These are phyloP conservation scores for Trimorus sp. DNA, from an alignment of 2,888 invertebrate species.

Conservation along the genomic window DNA sequence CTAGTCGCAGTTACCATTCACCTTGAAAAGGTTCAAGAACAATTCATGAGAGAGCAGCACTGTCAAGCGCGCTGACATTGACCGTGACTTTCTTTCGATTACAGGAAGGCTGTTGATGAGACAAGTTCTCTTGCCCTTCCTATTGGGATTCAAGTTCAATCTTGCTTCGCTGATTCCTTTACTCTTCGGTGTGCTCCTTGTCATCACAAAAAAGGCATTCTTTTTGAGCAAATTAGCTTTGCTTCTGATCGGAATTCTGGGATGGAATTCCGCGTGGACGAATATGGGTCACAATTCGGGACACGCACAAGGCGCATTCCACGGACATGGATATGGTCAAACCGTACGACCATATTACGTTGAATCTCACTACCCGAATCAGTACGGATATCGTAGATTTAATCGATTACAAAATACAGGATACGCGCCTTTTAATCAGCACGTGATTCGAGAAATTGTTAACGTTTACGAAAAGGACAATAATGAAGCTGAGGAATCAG, in stretches of 20 bases:
- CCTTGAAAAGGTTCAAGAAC: constrained; percentile 49
- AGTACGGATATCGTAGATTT: constrained; percentile 64
- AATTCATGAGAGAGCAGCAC: constrained; percentile 75
- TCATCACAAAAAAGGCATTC: constrained; percentile 90
- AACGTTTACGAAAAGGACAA: constrained; percentile 76
- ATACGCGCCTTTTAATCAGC: constrained; percentile 63
- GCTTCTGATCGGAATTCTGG: constrained; percentile 87
- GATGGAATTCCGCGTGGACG: constrained; percentile 82
- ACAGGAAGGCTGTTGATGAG: constrained; percentile 88
- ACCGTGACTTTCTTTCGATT: constrained; percentile 76
- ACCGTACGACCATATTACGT: constrained; percentile 36
- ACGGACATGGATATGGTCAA: constrained; percentile 58
- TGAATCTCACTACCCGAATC: constrained; percentile 40
- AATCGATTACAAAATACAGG: constrained; percentile 49
- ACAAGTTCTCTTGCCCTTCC: constrained; percentile 89
- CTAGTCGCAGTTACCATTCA: constrained; percentile 41
- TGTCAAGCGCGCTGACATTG: constrained; percentile 72
- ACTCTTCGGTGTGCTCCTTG: constrained; percentile 86
- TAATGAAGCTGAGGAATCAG: constrained; percentile 61
- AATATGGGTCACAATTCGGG: constrained; percentile 55
- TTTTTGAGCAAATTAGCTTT: constrained; percentile 89
- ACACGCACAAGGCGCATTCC: constrained; percentile 48
- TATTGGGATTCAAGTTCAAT: constrained; percentile 91
- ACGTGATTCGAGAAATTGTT: constrained; percentile 77
- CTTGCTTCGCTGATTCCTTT: constrained; percentile 88